phyloP scores from a whole-genome alignment of 2,888 invertebrate species.

The Heliconius cydno region DNA sequence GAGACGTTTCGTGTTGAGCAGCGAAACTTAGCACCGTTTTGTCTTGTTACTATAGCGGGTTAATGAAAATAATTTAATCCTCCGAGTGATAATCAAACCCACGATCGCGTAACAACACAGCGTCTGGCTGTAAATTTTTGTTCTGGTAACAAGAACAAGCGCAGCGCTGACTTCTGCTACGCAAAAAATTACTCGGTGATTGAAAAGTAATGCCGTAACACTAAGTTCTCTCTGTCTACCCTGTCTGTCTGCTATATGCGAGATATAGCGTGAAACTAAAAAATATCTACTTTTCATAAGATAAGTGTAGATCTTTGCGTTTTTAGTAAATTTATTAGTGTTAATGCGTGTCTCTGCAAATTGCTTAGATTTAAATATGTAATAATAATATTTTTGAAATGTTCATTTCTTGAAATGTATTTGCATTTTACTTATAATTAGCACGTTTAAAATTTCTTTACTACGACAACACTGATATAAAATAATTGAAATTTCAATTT shows the following conservation, averaged over 20 bases:
- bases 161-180: neutral
- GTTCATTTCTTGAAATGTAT: constrained; percentile 14
- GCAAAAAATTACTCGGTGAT: neutral
- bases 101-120: neutral
- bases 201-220: too few species aligned
- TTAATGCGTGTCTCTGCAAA: constrained; percentile 24
- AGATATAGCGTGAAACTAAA: too few species aligned
- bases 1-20: neutral
- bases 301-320: constrained; percentile 22
- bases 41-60: neutral
- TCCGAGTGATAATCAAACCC: neutral
- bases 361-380: constrained; percentile 28
- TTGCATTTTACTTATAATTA: neutral
- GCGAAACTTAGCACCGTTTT: neutral
- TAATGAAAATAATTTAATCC: neutral
- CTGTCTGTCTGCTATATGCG: too few species aligned
- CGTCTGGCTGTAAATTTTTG: neutral
- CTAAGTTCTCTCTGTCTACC: too few species aligned
- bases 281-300: neutral
- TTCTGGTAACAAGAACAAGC: neutral
- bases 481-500: neutral
- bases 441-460: constrained; percentile 1
- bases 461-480: neutral
- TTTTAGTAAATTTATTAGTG: constrained; percentile 16
- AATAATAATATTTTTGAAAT: constrained; percentile 18